phyloP scores from a whole-genome alignment of 2,113 vertebrate species.

The Lathamus discolor region DNA sequence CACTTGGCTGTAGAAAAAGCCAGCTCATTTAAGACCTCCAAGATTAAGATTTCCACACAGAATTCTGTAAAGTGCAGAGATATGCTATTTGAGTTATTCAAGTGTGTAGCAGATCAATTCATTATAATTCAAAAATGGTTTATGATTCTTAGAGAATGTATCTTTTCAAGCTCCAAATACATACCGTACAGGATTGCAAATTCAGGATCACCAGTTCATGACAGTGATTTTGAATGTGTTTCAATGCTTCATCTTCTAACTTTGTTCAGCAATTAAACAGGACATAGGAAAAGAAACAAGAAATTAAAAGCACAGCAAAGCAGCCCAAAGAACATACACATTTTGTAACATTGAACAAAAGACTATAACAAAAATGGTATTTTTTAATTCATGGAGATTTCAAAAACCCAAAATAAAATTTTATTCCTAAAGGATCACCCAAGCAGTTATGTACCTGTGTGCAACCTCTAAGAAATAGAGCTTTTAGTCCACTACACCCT shows the following conservation, averaged over 20 bases:
- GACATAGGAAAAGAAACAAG: conserved; percentile 26
- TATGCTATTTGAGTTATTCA: neutral
- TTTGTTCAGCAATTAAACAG: conserved; percentile 47
- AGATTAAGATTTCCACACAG: neutral
- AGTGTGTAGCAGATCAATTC: neutral
- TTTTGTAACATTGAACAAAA: neutral
- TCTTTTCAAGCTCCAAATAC: conserved; percentile 28
- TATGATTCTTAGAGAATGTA: neutral
- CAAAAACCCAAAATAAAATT: conserved; percentile 54
- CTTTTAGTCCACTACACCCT: conserved; percentile 84
- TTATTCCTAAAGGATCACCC: neutral
- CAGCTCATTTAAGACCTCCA: neutral
- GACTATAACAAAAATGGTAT: neutral
- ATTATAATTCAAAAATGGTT: neutral
- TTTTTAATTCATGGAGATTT: conserved; percentile 21
- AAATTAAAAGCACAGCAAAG: conserved; percentile 26
- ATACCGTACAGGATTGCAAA: conserved; percentile 90
- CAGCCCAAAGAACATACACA: neutral
- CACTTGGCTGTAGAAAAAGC: neutral
- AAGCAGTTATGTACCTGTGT: conserved; percentile 82
- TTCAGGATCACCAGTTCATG: conserved; percentile 90
- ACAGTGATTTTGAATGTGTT: conserved; percentile 90
- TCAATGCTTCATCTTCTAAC: conserved; percentile 90
- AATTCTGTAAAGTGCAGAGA: neutral
- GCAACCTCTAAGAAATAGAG: conserved; percentile 90